Conservation (phyloP, 2,113 vertebrate species). For the Bambusicola thoracicus region DNA sequence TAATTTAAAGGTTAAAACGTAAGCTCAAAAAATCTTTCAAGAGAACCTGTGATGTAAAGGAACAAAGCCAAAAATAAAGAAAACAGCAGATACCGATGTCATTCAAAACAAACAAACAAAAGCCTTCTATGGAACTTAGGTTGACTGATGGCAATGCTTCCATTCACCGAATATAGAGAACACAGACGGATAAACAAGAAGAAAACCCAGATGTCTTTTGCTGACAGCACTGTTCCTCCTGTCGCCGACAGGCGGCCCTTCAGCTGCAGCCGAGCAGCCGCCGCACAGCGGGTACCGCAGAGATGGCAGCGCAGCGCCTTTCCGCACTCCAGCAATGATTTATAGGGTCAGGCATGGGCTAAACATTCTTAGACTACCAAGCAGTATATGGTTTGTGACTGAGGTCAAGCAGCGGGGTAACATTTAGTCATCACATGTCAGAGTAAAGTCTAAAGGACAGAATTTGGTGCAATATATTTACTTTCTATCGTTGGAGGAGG, state of each 20-base stretch:
- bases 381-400: not conserved
- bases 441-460: conserved; percentile 6
- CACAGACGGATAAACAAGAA: not conserved
- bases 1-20: not conserved
- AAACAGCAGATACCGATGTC: not conserved
- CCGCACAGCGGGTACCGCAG: not conserved
- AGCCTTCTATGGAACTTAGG: not conserved
- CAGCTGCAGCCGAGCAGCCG: not conserved
- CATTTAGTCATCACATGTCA: not conserved
- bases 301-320: not conserved
- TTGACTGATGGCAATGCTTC: not conserved
- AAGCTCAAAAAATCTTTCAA: not conserved
- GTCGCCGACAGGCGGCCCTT: conserved; percentile 41
- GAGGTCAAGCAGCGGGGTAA: conserved; percentile 18
- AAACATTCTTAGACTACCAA: conserved; percentile 10
- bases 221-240: not conserved
- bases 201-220: not conserved
- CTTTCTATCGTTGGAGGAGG: not conserved
- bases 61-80: not conserved
- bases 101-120: not conserved
- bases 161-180: not conserved
- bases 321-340: not conserved
- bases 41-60: not conserved
- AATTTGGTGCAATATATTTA: not conserved
- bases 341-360: not conserved